Base-by-base conservation (phyloP, 2,888 invertebrate genomes). In the Laspeyria flexula region DNA sequence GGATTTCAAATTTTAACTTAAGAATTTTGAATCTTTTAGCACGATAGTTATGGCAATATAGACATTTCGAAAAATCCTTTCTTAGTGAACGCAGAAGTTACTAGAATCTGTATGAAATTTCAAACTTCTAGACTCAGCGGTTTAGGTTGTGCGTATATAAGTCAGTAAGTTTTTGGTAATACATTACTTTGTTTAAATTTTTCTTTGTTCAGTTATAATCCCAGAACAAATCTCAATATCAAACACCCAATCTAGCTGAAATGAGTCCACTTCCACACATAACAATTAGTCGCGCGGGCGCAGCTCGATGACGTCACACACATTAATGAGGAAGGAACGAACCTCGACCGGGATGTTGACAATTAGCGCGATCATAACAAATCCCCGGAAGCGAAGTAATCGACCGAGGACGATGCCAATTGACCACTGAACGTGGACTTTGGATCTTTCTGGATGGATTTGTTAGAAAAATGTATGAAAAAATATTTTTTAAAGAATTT, bases 291-390 rank as follows among this genome's bases (percentile, higher is more conserved):
- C 42, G 66, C 60, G 67, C 68, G 38, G 31, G 63, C 60, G 55
- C 71, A 57, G 5, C 12, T n/a, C 7, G 1, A 45, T 78, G 79
- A 72, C 77, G 80, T 77, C 77, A 77, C 63, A 6, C 38, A 43
- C 55, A 55, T 43, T 90, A 91, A 91, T 91, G 90, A 91, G 90
- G 91, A 91, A 89, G 90, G 85, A 89, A 83, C 84, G 83, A 83
- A 88, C 88, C 87, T 87, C 88, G 79, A 84, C 85, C 88, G 87
- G 91, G 90, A 90, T 86, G 90, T 77, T 61, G 72, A 71, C 88
- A 91, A 91, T 91, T 91, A 92, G 81, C 76, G 75, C 75, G 89
- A 83, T 89, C 91, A 91, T 91, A 91, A 91, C 90, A 92, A 92
- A 92, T 91, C 86, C 84, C 86, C 86, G 86, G 86, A 87, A 83